Conservation (phyloP, 2,888 invertebrate genomes). For the Tetramorium bicarinatum region DNA sequence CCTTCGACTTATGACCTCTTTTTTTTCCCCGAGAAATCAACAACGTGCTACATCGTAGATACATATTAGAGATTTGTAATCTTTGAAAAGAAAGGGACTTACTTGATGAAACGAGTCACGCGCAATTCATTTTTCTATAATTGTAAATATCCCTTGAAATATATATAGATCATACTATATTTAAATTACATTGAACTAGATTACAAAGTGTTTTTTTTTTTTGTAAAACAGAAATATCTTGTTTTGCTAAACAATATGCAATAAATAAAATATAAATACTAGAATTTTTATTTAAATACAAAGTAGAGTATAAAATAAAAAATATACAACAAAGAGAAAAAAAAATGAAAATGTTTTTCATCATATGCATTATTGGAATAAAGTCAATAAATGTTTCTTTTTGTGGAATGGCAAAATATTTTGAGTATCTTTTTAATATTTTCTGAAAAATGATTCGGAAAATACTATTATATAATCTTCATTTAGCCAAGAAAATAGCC, state of each 20-base stretch:
- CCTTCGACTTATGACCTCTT: conserved; percentile 21
- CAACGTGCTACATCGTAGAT: not conserved
- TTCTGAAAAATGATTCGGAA: not conserved
- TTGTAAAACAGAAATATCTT: not conserved
- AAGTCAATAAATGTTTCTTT: not conserved
- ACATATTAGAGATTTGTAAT: conserved; percentile 10
- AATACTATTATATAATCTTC: not conserved
- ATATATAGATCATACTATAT: not conserved
- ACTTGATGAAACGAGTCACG: not conserved
- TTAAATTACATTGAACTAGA: not conserved
- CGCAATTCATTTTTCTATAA: not conserved
- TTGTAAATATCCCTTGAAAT: not conserved
- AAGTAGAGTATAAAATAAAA: not conserved
- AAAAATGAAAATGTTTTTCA: not conserved
- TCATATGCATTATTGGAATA: not conserved
- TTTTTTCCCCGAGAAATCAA: not conserved
- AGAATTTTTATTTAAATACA: not conserved
- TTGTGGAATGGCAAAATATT: not conserved
- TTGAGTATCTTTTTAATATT: not conserved
- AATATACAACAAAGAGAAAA: not conserved
- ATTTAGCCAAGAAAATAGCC: conserved; percentile 5
- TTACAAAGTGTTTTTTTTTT: conserved; percentile 2
- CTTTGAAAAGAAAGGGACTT: not conserved
- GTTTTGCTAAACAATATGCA: not conserved
- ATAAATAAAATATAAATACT: not conserved